Base-by-base conservation (phyloP, 1,140 invertebrate genomes). In the Drosophila miranda region DNA sequence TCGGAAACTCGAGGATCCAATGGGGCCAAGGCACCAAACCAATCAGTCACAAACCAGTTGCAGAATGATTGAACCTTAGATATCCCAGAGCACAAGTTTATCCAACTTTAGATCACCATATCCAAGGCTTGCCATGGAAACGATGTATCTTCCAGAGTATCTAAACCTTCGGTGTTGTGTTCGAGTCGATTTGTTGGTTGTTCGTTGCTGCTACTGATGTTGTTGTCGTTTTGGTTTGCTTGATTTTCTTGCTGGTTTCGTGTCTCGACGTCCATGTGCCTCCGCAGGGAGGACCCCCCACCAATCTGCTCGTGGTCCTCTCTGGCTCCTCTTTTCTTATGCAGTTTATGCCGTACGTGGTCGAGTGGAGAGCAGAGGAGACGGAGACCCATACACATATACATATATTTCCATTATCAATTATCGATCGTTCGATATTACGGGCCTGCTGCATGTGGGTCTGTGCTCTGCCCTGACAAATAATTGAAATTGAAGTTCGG, bases 391-490 rank as follows among this genome's bases (percentile, higher is more conserved):
- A 28, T 50, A 63, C 63, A 44, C 54, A 63, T 43, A 46, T 42
- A n/a, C n/a, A n/a, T n/a, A 63, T 73, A 82, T 75, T 78, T 71
- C 63, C 81, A 77, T 84, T 84, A 84, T 84, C 80, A 84, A 84
- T 84, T 84, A 84, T 84, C 80, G 73, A 80, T 80, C 78, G 55
- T 46, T 58, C 57, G 63, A 84, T 77, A 80, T 84, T 79, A 79
- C 11, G 34, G 34, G 34, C 4, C 34, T 84, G 72, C 80, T 84
- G 76, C 74, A 82, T 82, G 78, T 80, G 74, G 54, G 77, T 52
- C 72, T 45, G 16, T 19, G 46, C 21, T 8, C 63, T 54, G 14
- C 13, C 53, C 77, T 72, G 80, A 79, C 74, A 78, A 78, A 78
- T 82, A 82, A 82, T 82, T 82, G 60, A 75, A 75, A 78, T 73